A percentile compares a stretch with the other conserved stretches of the same genome.
Conservation (phyloP, 1,140 invertebrate species). For the Amyelois transitella region DNA sequence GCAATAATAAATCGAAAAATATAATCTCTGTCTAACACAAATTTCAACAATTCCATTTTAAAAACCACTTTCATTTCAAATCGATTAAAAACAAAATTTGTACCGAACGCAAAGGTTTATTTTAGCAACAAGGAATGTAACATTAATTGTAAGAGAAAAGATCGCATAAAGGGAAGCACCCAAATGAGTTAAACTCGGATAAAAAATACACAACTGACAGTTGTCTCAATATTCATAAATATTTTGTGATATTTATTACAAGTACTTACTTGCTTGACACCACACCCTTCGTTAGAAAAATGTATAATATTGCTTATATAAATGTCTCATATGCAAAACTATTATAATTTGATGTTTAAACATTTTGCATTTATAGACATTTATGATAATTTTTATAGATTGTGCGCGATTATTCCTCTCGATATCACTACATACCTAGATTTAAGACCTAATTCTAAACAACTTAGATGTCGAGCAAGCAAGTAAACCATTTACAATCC, state of each 20-base stretch:
- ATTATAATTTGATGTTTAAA: no score
- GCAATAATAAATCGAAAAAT: constrained; percentile 68
- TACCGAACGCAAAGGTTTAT: constrained; percentile 18
- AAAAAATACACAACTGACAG: constrained; percentile 7
- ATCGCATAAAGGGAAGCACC: constrained; percentile 46
- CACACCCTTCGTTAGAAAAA: neutral
- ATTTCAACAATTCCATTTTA: constrained; percentile 59
- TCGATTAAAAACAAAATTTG: constrained; percentile 16
- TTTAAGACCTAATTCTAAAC: constrained; percentile 27
- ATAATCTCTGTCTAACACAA: constrained; percentile 58
- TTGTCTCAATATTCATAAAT: neutral
- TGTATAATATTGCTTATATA: no score
- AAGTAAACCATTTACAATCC: constrained; percentile 7
- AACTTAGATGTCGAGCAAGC: constrained; percentile 26
- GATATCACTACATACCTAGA: no score
- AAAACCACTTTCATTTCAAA: constrained; percentile 13
- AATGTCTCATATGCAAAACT: no score
- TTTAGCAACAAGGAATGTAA: constrained; percentile 51
- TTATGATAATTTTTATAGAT: no score
- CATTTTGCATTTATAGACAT: no score
- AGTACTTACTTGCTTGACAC: neutral
- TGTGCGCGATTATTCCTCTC: no score
- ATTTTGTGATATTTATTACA: neutral
- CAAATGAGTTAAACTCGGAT: constrained; percentile 27
- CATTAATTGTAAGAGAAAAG: constrained; percentile 24